Conservation (phyloP, 2,113 vertebrate genomes). For the Rhea pennata region DNA sequence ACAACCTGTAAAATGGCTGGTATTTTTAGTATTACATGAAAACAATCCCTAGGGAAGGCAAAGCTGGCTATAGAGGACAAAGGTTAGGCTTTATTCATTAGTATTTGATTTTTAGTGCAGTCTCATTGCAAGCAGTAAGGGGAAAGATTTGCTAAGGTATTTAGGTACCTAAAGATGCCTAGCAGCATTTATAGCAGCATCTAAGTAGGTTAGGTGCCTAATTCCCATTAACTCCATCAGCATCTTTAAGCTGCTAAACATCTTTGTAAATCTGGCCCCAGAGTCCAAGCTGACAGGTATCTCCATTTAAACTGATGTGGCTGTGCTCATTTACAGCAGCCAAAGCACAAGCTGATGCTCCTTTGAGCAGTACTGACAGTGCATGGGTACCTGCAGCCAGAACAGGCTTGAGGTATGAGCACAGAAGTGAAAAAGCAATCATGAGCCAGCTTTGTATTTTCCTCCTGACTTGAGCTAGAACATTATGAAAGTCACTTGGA, state of each 20-base stretch:
- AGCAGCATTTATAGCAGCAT: slow-evolving; percentile 68
- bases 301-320: not conserved
- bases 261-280: not conserved
- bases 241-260: slow-evolving; percentile 54
- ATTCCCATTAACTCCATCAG: slow-evolving; percentile 60
- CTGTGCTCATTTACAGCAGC: not conserved
- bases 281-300: not conserved
- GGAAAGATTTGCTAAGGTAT: slow-evolving; percentile 52
- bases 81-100: slow-evolving; percentile 31
- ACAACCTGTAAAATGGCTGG: not conserved
- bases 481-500: not conserved
- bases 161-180: slow-evolving; percentile 60
- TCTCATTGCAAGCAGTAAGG: slow-evolving; percentile 8
- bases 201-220: slow-evolving; percentile 71
- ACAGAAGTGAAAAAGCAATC: not conserved
- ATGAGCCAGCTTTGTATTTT: accelerated
- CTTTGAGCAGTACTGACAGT: accelerated
- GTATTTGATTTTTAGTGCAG: slow-evolving; percentile 28
- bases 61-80: slow-evolving; percentile 44
- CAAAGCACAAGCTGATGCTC: not conserved
- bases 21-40: slow-evolving; percentile 8
- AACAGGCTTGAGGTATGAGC: not conserved
- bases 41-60: slow-evolving; percentile 35
- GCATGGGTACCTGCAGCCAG: not conserved
- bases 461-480: not conserved